phyloP scores from a whole-genome alignment of 2,888 invertebrate genomes.

The Pardosa pseudoannulata region DNA sequence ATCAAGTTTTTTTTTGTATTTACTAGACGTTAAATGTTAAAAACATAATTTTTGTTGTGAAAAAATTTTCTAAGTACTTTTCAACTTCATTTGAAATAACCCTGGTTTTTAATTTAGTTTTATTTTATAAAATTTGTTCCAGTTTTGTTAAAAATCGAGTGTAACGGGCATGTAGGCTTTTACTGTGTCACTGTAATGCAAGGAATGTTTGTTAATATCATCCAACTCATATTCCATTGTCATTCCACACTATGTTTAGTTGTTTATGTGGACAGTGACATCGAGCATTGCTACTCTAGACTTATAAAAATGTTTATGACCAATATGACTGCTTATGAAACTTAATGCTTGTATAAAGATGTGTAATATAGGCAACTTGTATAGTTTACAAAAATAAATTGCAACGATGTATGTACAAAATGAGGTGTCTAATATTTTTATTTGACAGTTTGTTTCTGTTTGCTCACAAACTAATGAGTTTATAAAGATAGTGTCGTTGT shows the following conservation, averaged over 20 bases:
- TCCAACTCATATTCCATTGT: background rate
- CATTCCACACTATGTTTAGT: slow-evolving; percentile 18
- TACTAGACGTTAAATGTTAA: too few species aligned
- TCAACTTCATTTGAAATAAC: too few species aligned
- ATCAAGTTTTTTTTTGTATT: too few species aligned
- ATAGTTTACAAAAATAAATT: slow-evolving; percentile 38
- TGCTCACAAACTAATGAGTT: slow-evolving; percentile 51
- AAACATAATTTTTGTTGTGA: too few species aligned
- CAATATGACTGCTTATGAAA: slow-evolving; percentile 42
- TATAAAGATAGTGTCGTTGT: slow-evolving; percentile 27
- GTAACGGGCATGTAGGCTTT: too few species aligned
- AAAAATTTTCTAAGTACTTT: too few species aligned
- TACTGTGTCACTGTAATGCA: background rate
- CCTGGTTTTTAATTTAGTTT: too few species aligned
- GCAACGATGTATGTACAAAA: slow-evolving; percentile 63
- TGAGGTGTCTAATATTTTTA: slow-evolving; percentile 25
- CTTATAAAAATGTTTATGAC: slow-evolving; percentile 5
- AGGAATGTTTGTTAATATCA: background rate
- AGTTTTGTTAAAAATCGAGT: too few species aligned
- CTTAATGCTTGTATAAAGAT: slow-evolving; percentile 56
- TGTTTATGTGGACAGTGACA: slow-evolving; percentile 22
- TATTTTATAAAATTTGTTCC: too few species aligned
- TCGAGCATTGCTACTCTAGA: slow-evolving; percentile 45
- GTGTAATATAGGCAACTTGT: slow-evolving; percentile 53
- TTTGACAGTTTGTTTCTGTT: slow-evolving; percentile 8